A percentile compares a stretch with the other conserved stretches of the same genome.
phyloP scores from a whole-genome alignment of 2,797 vertebrate genomes.

The Lindbergichthys nudifrons region DNA sequence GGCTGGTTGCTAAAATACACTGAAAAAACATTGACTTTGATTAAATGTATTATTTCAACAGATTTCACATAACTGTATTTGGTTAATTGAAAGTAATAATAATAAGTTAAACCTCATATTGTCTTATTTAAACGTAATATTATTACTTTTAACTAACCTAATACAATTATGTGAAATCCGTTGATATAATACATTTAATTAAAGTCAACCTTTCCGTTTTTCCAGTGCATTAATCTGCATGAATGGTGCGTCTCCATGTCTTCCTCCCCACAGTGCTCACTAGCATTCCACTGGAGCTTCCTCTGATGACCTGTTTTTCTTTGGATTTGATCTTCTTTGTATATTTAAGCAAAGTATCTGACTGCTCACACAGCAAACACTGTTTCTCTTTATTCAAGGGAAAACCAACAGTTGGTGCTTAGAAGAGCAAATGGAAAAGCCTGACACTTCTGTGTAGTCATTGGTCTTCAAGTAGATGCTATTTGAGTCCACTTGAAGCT shows the following conservation, averaged over 20 bases:
- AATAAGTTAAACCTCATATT: no score
- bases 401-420: conserved; percentile 33
- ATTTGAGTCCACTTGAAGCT: conserved; percentile 5
- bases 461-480: conserved; percentile 9
- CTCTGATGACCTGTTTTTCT: conserved; percentile 33
- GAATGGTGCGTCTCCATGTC: neutral
- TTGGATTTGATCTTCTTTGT: conserved; percentile 32
- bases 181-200: no score
- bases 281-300: conserved; percentile 21
- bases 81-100: no score
- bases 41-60: no score
- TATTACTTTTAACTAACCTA: no score
- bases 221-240: neutral
- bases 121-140: no score
- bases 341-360: conserved; percentile 21
- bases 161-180: no score
- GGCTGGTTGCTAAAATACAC: neutral
- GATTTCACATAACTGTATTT: no score
- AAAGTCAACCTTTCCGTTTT: no score
- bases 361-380: conserved; percentile 23
- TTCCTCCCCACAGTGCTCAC: conserved; percentile 6
- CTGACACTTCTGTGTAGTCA: conserved; percentile 22
- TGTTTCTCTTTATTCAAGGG: conserved; percentile 28
- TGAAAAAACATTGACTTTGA: neutral
- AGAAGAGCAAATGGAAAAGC: conserved; percentile 34